Evolutionary conservation across 2,797 vertebrate genomes (phyloP).

Genomic region (Phalanger gymnotis): DNA sequence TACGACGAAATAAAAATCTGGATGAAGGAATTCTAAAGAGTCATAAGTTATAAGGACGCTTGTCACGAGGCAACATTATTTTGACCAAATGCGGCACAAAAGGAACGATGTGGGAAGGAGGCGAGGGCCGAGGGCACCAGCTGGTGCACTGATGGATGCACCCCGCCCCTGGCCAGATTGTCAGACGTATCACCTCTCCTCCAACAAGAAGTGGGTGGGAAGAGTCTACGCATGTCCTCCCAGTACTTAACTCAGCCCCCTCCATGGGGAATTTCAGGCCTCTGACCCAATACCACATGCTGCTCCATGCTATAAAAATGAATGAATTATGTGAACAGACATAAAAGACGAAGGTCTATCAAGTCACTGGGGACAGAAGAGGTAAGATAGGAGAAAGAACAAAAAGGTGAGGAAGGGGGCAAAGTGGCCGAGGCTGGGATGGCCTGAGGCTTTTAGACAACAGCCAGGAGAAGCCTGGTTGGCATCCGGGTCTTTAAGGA

Average conservation of each 20-base stretch:
- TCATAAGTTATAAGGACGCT: not conserved
- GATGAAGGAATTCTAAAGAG: constrained; percentile 3
- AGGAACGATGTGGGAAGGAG: not conserved
- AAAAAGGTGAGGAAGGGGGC: not conserved
- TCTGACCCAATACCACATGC: not conserved
- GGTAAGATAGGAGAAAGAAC: not conserved
- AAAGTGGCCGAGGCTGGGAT: not conserved
- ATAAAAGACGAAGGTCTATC: not conserved
- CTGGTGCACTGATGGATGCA: not conserved
- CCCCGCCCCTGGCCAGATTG: accelerated
- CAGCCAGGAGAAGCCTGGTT: not conserved
- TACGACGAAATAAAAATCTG: constrained; percentile 76
- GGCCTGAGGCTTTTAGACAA: not conserved
- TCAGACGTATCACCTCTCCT: not conserved
- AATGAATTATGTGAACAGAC: not conserved
- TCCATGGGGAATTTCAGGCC: not conserved
- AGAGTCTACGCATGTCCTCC: not conserved
- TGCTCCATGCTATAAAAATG: not conserved
- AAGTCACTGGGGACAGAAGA: not conserved
- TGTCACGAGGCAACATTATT: not conserved
- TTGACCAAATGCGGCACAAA: constrained; percentile 6
- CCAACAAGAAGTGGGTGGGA: not conserved
- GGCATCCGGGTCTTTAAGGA: not conserved
- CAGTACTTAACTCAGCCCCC: not conserved
- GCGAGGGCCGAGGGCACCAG: not conserved